Percentiles rank a stretch among this genome's conserved stretches.
These are phyloP conservation scores for Halcyon senegalensis DNA, from an alignment of 2,113 vertebrate genomes.

Conservation along the genomic window DNA sequence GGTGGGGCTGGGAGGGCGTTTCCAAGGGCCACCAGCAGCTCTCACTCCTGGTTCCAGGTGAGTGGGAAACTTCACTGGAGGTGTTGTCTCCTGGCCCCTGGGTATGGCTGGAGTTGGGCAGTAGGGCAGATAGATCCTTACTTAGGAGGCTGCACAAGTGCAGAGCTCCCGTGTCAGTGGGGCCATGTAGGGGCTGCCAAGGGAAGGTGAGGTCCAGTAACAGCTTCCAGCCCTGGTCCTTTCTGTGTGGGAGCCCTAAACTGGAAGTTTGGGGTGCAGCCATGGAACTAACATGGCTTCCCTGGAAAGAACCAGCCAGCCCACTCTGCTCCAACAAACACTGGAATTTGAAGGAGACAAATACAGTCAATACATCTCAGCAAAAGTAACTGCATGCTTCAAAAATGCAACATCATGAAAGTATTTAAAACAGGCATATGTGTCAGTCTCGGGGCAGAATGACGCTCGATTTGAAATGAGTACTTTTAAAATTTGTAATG, in stretches of 20 bases:
- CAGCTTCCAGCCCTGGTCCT: background rate
- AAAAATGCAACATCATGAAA: background rate
- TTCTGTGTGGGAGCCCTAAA: background rate
- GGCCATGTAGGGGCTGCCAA: background rate
- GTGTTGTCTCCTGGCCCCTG: background rate
- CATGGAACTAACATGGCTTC: background rate
- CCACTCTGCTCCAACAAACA: background rate
- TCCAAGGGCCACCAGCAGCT: background rate
- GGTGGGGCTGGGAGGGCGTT: background rate
- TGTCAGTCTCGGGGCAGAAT: background rate
- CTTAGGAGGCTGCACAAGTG: background rate
- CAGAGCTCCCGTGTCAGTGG: background rate
- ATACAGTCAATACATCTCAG: background rate
- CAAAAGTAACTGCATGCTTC: background rate
- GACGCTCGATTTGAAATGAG: background rate
- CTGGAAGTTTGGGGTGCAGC: background rate
- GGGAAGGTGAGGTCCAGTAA: background rate
- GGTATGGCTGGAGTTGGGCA: background rate
- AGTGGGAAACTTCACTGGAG: background rate
- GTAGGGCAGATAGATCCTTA: too few species aligned
- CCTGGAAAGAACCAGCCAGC: background rate
- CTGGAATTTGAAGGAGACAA: background rate
- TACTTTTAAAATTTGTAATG: background rate
- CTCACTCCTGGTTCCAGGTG: too few species aligned
- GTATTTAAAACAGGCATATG: background rate